Percentiles rank a stretch among this genome's conserved stretches.
Evolutionary conservation across 1,140 invertebrate species (phyloP).

Genomic region (Reticulitermes speratus): DNA sequence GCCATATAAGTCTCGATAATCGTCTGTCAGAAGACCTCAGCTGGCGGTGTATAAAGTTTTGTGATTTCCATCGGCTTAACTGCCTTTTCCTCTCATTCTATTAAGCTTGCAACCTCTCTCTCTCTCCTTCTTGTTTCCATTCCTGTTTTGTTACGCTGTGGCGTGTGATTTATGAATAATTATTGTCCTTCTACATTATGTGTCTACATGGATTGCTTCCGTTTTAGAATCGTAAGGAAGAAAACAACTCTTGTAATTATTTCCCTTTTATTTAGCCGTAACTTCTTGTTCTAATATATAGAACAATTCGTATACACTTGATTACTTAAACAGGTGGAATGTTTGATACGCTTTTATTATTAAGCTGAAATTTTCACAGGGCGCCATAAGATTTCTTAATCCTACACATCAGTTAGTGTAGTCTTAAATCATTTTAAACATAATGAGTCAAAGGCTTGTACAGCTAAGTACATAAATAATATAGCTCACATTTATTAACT

Average conservation of each 20-base stretch:
- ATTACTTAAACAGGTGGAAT: background rate
- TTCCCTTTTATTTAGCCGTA: background rate
- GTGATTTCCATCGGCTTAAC: slow-evolving; percentile 6
- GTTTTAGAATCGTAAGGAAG: background rate
- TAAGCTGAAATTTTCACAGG: background rate
- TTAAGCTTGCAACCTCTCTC: background rate
- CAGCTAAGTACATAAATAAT: too few relatives aligned
- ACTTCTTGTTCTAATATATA: background rate
- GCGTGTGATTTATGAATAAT: slow-evolving; percentile 8
- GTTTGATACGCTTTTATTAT: background rate
- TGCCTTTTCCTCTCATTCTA: slow-evolving; percentile 6
- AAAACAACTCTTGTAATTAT: background rate
- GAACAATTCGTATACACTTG: background rate
- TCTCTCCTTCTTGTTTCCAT: background rate
- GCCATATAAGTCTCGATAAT: slow-evolving; percentile 2
- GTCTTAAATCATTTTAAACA: background rate
- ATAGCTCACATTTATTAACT: too few relatives aligned
- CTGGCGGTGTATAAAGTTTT: slow-evolving; percentile 7
- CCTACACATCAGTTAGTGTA: background rate
- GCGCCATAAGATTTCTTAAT: background rate
- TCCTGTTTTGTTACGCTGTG: background rate
- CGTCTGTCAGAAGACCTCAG: slow-evolving; percentile 13
- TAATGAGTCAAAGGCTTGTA: too few relatives aligned
- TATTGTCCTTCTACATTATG: slow-evolving; percentile 1
- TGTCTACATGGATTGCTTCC: slow-evolving; percentile 14